phyloP scores from a whole-genome alignment of 2,113 vertebrate genomes.

The Crotalus helleri region DNA sequence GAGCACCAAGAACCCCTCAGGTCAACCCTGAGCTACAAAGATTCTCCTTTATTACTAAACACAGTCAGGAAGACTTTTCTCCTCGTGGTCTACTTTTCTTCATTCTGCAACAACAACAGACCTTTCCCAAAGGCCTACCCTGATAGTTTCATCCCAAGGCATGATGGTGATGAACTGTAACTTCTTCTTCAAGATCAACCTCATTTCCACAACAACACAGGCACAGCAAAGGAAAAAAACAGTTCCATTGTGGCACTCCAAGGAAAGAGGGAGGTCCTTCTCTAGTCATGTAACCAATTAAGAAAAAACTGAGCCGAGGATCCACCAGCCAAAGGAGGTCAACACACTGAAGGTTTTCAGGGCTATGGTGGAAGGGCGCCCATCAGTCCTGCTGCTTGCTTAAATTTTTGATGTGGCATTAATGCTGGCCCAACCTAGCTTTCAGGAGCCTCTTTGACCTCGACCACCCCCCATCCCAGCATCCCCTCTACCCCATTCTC shows the following conservation, averaged over 20 bases:
- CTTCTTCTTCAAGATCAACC: neutral
- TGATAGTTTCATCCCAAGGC: neutral
- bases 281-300: conserved; percentile 73
- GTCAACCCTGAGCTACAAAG: too few relatives aligned
- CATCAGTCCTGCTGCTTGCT: conserved; percentile 58
- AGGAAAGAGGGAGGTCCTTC: neutral
- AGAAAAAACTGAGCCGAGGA: conserved; percentile 55
- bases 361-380: conserved; percentile 70
- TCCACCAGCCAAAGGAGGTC: conserved; percentile 33
- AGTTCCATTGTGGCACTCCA: neutral
- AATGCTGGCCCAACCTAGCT: conserved; percentile 65
- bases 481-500: conserved; percentile 13
- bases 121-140: neutral
- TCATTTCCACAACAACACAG: neutral
- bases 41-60: neutral
- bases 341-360: conserved; percentile 63
- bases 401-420: conserved; percentile 80
- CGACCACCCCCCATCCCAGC: conserved; percentile 20
- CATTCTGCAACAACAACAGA: neutral
- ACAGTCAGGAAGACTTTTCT: neutral
- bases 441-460: conserved; percentile 65
- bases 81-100: neutral
- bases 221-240: neutral
- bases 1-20: too few relatives aligned
- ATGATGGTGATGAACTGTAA: neutral